A percentile compares a stretch with the other conserved stretches of the same genome.
Evolutionary conservation across 2,797 vertebrate genomes (phyloP).

Genomic region (Lutjanus argentimaculatus): DNA sequence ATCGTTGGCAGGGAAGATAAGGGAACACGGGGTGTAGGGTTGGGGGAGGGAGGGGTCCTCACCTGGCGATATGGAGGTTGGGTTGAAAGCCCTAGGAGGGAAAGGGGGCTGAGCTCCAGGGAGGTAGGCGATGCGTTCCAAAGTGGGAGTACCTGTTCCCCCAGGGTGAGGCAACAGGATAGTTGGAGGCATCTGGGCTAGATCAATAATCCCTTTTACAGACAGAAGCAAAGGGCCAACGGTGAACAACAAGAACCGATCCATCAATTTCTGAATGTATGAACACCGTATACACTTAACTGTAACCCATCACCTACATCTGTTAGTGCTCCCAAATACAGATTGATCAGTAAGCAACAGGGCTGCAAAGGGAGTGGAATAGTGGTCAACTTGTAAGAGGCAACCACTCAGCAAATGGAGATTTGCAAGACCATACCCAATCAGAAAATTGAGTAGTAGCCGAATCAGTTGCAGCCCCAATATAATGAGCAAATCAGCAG

Average conservation of each 20-base stretch:
- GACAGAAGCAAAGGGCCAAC: slow-evolving; percentile 92
- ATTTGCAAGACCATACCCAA: slow-evolving; percentile 64
- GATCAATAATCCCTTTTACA: slow-evolving; percentile 99
- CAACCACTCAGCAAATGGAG: slow-evolving; percentile 75
- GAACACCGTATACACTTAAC: slow-evolving; percentile 78
- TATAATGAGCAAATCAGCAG: slow-evolving; percentile 67
- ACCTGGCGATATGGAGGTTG: slow-evolving; percentile 97
- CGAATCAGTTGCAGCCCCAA: slow-evolving; percentile 77
- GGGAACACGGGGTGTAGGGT: slow-evolving; percentile 65
- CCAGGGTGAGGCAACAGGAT: slow-evolving; percentile 99
- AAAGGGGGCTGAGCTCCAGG: slow-evolving; percentile 96
- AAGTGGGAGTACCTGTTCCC: slow-evolving; percentile 94
- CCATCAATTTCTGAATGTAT: slow-evolving; percentile 80
- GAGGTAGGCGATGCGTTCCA: slow-evolving; percentile 98
- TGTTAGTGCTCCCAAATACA: slow-evolving; percentile 73
- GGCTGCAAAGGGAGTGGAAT: slow-evolving; percentile 77
- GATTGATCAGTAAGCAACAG: slow-evolving; percentile 70
- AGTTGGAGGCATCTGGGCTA: slow-evolving; percentile 99
- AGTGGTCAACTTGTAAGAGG: slow-evolving; percentile 77
- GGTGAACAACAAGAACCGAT: slow-evolving; percentile 87
- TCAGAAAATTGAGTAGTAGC: slow-evolving; percentile 58
- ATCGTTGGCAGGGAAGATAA: slow-evolving; percentile 66
- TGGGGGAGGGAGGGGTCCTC: slow-evolving; percentile 77
- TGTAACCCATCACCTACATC: slow-evolving; percentile 75
- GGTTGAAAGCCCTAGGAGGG: slow-evolving; percentile 96